Evolutionary conservation across 2,888 invertebrate genomes (phyloP), one percentile per base, ranked within the genome.

Genomic region (Xestia c-nigrum): DNA sequence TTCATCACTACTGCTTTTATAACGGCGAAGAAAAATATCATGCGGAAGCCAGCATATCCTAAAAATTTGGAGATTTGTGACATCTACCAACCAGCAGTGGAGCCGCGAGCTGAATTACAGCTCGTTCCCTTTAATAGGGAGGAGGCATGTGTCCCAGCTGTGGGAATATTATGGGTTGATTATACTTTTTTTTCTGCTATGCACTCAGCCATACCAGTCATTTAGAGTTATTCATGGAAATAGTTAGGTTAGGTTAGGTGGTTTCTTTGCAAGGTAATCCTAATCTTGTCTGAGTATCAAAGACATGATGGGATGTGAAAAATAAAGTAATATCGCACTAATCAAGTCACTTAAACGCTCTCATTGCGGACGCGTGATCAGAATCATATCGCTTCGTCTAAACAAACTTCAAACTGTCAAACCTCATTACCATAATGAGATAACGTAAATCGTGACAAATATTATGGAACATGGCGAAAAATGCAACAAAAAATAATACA

Each of bases 381-480:
- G 16, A 57, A 24, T 64, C 50, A 59, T 19, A 31, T 5, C 64
- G 31, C 68, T 61, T 59, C 71, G 59, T 63, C 64, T 74, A 7
- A 68, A 71, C 47, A 24, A 64, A 67, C 50, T 38, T 67, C 24
- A 55, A 74, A 50, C 50, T 69, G 46, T 50, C 61, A 70, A 74
- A 70, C 55, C 31, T 40, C 72, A 61, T 78, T 74, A 74, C 40
- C 74, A 76, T 76, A 76, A 64, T 78, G 40, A 74, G 78, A 82
- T 79, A 76, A 78, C 63, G 43, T 19, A 50, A 52, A 67, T 87
- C 87, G 85, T 85, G 87, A 85, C 79, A 78, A 83, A 84, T 68
- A 63, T 78, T 70, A 52, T 65, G 38, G 50, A 46, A 65, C 47
- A 12, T 63, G 67, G 43, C 55, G 21, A 72, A 68, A 72, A 64